phyloP scores from a whole-genome alignment of 1,140 invertebrate species.

The Ostrea denselamellosa region DNA sequence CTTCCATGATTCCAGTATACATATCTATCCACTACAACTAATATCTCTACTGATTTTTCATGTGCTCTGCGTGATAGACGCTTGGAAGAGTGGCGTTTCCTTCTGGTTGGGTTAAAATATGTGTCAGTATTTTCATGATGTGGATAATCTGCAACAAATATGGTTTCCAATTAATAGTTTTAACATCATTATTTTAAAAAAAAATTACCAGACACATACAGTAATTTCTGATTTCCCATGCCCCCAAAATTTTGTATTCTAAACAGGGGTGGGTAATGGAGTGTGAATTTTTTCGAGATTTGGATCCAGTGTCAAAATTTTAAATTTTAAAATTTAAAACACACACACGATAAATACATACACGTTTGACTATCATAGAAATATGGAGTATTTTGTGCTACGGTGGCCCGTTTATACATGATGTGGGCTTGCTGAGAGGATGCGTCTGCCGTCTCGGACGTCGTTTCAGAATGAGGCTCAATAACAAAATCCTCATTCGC shows the following conservation, averaged over 20 bases:
- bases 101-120: conserved; percentile 57
- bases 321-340: too few species aligned
- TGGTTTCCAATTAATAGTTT: neutral
- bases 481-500: conserved; percentile 63
- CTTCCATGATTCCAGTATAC: conserved; percentile 70
- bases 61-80: neutral
- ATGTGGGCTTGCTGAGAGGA: conserved; percentile 54
- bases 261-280: too few species aligned
- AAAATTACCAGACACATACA: too few species aligned
- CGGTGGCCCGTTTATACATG: conserved; percentile 59
- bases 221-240: too few species aligned
- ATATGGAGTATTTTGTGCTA: conserved; percentile 47
- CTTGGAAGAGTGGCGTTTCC: conserved; percentile 52
- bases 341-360: conserved; percentile 4
- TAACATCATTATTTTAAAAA: too few species aligned
- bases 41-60: conserved; percentile 65
- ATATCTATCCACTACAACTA: conserved; percentile 69
- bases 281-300: too few species aligned
- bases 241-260: too few species aligned
- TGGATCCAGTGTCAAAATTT: too few species aligned
- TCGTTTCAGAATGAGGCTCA: conserved; percentile 55
- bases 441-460: conserved; percentile 13
- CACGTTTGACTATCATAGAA: conserved; percentile 52
- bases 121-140: conserved; percentile 32
- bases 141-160: neutral